Base-by-base conservation (phyloP, 2,797 vertebrate species). In the Cyprinodon diabolis region DNA sequence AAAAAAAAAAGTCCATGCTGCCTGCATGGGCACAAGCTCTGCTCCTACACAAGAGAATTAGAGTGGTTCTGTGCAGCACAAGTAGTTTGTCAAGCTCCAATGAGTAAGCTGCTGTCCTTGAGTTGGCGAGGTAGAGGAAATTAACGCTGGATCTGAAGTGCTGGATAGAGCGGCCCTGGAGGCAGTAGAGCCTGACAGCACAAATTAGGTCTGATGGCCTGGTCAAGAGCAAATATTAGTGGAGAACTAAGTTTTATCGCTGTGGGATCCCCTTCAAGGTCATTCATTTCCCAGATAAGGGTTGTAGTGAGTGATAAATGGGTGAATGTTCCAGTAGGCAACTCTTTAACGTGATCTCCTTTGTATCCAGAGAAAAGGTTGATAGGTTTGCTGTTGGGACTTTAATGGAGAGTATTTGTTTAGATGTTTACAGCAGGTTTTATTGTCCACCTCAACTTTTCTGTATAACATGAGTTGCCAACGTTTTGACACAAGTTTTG, bases 171-270 rank as follows among this genome's bases (percentile, higher is more conserved):
- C 63, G 52, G 76, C 74, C 71, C 62, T 76, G 62, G 80, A 87
- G 66, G 85, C 87, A 88, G 79, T 17, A 40, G 79, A 81, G 91
- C 90, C 69, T 89, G 85, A 90, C 83, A 37, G 78, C 71, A 90
- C 86, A 90, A 89, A 91, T 90, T 81, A 75, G 82, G 70, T 83
- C 65, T 82, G 75, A 83, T 90, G 77, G 85, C 63, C 75, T 76
- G 79, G 81, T 79, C 79, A 73, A 55, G 71, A 86, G 74, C 74
- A 82, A 80, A 87, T 86, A 81, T 58, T 74, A 79, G 60, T 69
- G 70, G 79, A 70, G 52, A 60, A 72, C 71, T 71, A 25, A 78
- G 68, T 69, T 84, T 88, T 51, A 75, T 67, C 76, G 70, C 69
- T 67, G 56, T 74, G 82, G 66, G 68, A 84, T 78, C 75, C 74